Evolutionary conservation across 2,888 invertebrate genomes (phyloP).

Genomic region (Ptycholaimellus sp.): DNA sequence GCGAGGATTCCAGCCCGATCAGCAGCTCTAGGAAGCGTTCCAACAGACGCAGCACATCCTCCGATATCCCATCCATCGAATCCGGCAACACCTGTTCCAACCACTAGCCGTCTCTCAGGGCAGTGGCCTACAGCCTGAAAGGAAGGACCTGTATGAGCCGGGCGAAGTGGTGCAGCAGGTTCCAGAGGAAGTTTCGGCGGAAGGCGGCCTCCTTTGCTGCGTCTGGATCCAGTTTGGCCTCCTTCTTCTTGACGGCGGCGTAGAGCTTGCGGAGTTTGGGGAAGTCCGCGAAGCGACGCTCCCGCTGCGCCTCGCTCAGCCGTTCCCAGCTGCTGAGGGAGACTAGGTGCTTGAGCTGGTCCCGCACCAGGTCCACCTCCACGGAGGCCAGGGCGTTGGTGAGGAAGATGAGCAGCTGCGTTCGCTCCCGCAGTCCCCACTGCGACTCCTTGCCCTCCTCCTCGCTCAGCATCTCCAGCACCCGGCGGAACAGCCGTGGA

Average conservation of each 20-base stretch:
- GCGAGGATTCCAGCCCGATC: conserved; percentile 75
- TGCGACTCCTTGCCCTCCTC: conserved; percentile 27
- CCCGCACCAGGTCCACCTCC: conserved; percentile 74
- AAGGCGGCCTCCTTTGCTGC: too few species aligned
- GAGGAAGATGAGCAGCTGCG: conserved; percentile 58
- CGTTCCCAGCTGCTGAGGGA: conserved; percentile 90
- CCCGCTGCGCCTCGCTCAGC: conserved; percentile 67
- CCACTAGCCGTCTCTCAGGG: too few species aligned
- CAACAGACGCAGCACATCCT: conserved; percentile 48
- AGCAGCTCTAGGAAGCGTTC: conserved; percentile 83
- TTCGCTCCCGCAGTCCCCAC: conserved; percentile 53
- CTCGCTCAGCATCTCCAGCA: conserved; percentile 36
- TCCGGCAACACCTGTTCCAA: too few species aligned
- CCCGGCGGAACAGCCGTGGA: conserved; percentile 23
- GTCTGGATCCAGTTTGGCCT: conserved; percentile 28
- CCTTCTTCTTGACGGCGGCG: conserved; percentile 62
- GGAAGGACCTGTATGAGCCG: too few species aligned
- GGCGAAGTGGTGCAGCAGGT: too few species aligned
- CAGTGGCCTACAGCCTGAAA: too few species aligned
- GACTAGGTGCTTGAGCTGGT: conserved; percentile 66
- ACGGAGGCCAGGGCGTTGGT: conserved; percentile 88
- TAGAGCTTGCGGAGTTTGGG: conserved; percentile 76
- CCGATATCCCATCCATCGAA: too few species aligned
- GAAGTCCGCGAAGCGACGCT: conserved; percentile 54
- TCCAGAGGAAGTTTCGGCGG: too few species aligned